Evolutionary conservation across 2,888 invertebrate genomes (phyloP), one percentile per base, ranked within the genome.

Genomic region (Rotaria socialis): DNA sequence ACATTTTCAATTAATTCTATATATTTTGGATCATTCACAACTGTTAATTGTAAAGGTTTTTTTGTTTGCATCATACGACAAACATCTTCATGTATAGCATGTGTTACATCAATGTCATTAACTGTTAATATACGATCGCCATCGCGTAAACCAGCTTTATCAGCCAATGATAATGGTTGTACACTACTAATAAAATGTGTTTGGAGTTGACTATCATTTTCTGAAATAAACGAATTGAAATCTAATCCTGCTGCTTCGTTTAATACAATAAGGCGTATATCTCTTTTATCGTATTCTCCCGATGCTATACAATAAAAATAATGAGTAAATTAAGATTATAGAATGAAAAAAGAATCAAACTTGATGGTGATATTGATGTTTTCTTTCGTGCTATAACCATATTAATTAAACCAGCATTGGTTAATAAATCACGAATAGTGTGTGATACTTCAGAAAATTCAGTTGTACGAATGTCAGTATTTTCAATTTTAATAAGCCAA

Each of bases 91-190:
- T 80, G 80, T 14, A 47, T 19, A 43, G n/a, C 7, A n/a, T 80
- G 14, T 24, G 10, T 43, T 22, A 47, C 80, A 47, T 47, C 47
- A 11, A n/a, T 1, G 14, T 35, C 80, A 11, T 80, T 80, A n/a
- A 80, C 24, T 43, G 43, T n/a, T n/a, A 80, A n/a, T 24, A 80
- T 80, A n/a, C 80, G 43, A 80, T 80, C 80, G 6, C 80, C 80
- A 80, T 80, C 47, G n/a, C 80, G 43, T 47, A 80, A 80, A 24
- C 80, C 80, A 24, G 80, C 80, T 47, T 80, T 80, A n/a, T 80
- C 80, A 43, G 80, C 43, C 22, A 80, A 10, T n/a, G 47, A 80
- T 41, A 35, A 67, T 35, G 35, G 19, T 47, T 80, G 80, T n/a
- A 80, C 47, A 47, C 47, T 80, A 47, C 80, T 80, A 0, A 80